Evolutionary conservation across 1,140 invertebrate genomes (phyloP).

Genomic region (Zaprionus davidi): DNA sequence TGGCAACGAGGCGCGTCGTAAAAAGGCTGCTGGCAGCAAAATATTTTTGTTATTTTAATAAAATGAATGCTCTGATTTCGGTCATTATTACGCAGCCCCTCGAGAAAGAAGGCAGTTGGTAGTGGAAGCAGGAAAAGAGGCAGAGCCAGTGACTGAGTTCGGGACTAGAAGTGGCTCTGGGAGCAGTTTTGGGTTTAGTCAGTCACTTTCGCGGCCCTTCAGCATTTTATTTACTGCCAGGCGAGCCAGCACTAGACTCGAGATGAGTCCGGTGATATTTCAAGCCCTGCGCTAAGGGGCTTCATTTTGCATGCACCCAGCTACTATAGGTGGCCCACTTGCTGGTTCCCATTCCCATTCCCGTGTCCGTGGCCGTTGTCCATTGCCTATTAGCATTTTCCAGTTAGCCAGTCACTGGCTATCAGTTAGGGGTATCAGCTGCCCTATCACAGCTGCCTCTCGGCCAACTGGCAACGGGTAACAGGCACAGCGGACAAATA

Average conservation of each 20-base stretch:
- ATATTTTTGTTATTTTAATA: slow-evolving; percentile 80
- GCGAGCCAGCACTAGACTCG: slow-evolving; percentile 10
- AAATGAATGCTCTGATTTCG: slow-evolving; percentile 72
- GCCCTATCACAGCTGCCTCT: slow-evolving; percentile 10
- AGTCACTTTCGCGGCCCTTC: slow-evolving; percentile 27
- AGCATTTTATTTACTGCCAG: slow-evolving; percentile 60
- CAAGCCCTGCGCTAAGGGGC: slow-evolving; percentile 42
- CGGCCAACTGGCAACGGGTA: slow-evolving; percentile 27
- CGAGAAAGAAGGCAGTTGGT: not conserved
- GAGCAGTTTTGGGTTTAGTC: slow-evolving; percentile 8
- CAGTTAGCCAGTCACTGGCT: slow-evolving; percentile 16
- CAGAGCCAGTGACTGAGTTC: not conserved
- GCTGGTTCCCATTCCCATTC: no score
- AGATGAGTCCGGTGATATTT: slow-evolving; percentile 55
- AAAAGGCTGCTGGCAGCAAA: slow-evolving; percentile 70
- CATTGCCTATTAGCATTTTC: slow-evolving; percentile 7
- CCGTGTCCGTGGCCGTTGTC: no score
- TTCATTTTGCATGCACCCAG: slow-evolving; percentile 52
- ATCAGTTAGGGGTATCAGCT: slow-evolving; percentile 19
- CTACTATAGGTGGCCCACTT: not conserved
- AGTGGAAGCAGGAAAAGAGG: not conserved
- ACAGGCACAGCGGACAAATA: slow-evolving; percentile 3
- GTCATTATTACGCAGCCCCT: slow-evolving; percentile 54
- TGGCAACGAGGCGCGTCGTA: slow-evolving; percentile 46
- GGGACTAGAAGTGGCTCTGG: not conserved